These are phyloP conservation scores for Apodemia zela DNA, from an alignment of 2,888 invertebrate genomes.

Conservation along the genomic window DNA sequence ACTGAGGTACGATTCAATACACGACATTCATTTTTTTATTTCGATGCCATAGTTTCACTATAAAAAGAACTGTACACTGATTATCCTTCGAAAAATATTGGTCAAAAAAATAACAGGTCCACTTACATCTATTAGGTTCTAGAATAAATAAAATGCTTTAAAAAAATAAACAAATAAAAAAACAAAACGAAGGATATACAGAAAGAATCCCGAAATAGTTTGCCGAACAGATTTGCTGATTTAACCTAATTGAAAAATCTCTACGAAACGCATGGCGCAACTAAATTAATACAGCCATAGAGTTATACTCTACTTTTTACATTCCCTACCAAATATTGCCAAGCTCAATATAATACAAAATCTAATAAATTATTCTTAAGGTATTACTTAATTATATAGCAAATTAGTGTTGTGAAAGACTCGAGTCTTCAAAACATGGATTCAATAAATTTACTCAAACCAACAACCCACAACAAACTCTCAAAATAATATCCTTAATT, in stretches of 20 bases:
- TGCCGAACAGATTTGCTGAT: constrained; percentile 12
- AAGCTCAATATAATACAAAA: constrained; percentile 13
- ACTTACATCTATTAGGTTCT: constrained; percentile 9
- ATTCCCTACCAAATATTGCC: constrained; percentile 7
- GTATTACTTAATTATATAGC: constrained; percentile 10
- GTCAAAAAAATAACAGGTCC: constrained; percentile 6
- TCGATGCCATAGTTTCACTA: not conserved
- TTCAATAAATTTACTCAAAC: not conserved
- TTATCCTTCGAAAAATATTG: constrained; percentile 5
- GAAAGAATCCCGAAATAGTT: constrained; percentile 2
- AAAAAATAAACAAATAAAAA: constrained; percentile 6
- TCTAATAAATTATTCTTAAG: constrained; percentile 6
- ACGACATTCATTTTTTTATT: not conserved
- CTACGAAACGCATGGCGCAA: not conserved
- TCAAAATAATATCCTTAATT: too few species aligned
- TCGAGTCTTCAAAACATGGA: not conserved
- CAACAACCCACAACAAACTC: too few species aligned
- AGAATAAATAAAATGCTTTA: constrained; percentile 11
- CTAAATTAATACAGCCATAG: constrained; percentile 13
- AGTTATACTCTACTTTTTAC: constrained; percentile 5
- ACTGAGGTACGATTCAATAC: constrained; percentile 5
- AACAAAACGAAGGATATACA: constrained; percentile 13
- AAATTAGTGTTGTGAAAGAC: not conserved
- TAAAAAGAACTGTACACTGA: not conserved
- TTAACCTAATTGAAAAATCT: constrained; percentile 8